Evolutionary conservation across 2,888 invertebrate genomes (phyloP).

Genomic region (Oegoconia quadripuncta): DNA sequence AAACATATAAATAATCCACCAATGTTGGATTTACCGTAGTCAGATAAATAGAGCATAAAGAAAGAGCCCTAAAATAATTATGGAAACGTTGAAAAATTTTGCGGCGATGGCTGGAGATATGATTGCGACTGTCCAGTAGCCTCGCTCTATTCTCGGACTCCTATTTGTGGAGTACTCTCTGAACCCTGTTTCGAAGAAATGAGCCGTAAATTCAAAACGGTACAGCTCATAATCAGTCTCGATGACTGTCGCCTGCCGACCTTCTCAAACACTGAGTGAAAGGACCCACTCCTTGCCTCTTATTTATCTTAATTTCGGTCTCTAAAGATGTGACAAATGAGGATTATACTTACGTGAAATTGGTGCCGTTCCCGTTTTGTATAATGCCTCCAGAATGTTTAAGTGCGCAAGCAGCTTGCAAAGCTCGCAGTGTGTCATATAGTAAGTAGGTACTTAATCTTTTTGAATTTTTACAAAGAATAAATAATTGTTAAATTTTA

Average conservation of each 20-base stretch:
- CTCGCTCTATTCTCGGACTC: constrained; percentile 77
- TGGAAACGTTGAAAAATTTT: constrained; percentile 5
- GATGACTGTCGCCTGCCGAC: constrained; percentile 31
- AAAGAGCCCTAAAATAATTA: no score
- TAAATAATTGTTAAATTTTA: not conserved
- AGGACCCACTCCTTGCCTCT: constrained; percentile 69
- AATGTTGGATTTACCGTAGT: no score
- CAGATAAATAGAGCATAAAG: no score
- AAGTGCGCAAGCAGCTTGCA: not conserved
- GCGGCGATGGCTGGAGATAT: constrained; percentile 59
- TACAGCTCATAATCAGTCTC: constrained; percentile 45
- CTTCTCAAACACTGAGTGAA: constrained; percentile 48
- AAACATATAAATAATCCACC: no score
- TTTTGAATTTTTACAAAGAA: not conserved
- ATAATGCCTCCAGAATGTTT: constrained; percentile 5
- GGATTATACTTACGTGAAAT: constrained; percentile 53
- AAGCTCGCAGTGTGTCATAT: not conserved
- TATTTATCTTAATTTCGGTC: constrained; percentile 74
- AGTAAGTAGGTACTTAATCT: not conserved
- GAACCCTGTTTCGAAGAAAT: constrained; percentile 41
- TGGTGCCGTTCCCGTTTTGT: constrained; percentile 40
- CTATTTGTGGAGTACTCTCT: constrained; percentile 74
- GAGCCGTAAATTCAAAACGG: constrained; percentile 42
- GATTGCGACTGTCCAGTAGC: constrained; percentile 64
- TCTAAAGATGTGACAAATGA: constrained; percentile 64